Base-by-base conservation (phyloP, 2,888 invertebrate species). In the Noctua janthina region DNA sequence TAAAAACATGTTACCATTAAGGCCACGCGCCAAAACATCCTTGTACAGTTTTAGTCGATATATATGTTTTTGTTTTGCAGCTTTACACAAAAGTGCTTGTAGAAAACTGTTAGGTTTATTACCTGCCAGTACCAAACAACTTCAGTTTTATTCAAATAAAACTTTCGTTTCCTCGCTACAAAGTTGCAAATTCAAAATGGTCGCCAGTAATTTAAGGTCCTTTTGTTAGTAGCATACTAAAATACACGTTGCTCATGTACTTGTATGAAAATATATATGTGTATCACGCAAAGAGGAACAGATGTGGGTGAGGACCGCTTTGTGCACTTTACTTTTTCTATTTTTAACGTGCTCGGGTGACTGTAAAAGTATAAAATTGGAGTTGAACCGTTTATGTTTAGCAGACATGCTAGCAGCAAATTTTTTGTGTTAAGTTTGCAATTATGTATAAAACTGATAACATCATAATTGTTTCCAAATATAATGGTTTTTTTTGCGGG, bases 111-210 rank as follows among this genome's bases (percentile, higher is more conserved):
- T 59, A 39, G 11, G 20, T 64, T 29, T 66, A 29, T 66, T 20
- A 43, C 54, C 39, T 72, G 62, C 81, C 74, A 77, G 77, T 43
- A 74, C 8, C 74, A 8, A 56, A 59, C 29, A 23, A 75, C n/a
- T 64, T 67, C 49, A 43, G 29, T 56, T 71, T 66, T 49, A 72
- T 69, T 56, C 46, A 15, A 64, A 46, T 49, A 70, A 78, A 79
- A 66, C 68, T 76, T 72, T 83, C 1, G 54, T 71, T 81, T 74
- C 35, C 39, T 10, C 69, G 8, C 17, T 75, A 84, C 76, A 80
- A 80, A 78, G 80, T 87, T 86, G 73, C 68, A 83, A 39, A 76
- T 39, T 43, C n/a, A 79, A 79, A 78, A 76, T 83, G 39, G 68
- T 70, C 20, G 64, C 71, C 66, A 73, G 81, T 73, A 86, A 88